Percentiles rank a stretch among this genome's conserved stretches.
Conservation (phyloP, 2,113 vertebrate species). For the Tetrao urogallus region DNA sequence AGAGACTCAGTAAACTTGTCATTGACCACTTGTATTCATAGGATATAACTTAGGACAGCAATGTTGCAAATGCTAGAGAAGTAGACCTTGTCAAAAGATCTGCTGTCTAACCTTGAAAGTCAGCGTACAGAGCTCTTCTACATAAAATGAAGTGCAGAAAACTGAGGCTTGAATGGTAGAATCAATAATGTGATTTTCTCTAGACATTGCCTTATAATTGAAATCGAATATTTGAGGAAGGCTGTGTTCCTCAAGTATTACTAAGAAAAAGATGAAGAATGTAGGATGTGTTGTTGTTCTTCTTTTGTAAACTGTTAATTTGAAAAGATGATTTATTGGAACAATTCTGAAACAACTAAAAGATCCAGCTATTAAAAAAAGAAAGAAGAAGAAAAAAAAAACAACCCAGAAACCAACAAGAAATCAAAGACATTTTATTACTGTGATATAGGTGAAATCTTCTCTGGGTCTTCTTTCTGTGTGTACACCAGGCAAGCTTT, state of each 20-base stretch:
- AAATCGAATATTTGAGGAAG: background rate
- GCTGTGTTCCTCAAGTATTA: background rate
- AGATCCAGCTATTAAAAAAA: background rate
- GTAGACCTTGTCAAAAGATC: background rate
- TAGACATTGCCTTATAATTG: background rate
- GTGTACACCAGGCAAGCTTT: background rate
- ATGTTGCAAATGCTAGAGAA: background rate
- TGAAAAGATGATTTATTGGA: background rate
- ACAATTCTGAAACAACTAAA: background rate
- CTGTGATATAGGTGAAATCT: background rate
- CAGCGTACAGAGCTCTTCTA: background rate
- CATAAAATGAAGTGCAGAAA: background rate
- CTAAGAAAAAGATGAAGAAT: background rate
- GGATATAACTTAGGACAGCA: background rate
- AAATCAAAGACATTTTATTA: background rate
- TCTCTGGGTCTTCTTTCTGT: background rate
- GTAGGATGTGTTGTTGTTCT: background rate
- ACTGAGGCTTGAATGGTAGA: background rate
- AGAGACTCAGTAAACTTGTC: background rate
- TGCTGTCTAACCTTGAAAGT: background rate
- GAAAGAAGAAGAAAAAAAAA: background rate
- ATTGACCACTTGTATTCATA: background rate
- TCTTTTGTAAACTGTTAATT: background rate
- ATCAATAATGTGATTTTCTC: background rate
- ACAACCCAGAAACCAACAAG: background rate